These are phyloP conservation scores for Pseudopipra pipra DNA, from an alignment of 2,113 vertebrate species.

Conservation along the genomic window DNA sequence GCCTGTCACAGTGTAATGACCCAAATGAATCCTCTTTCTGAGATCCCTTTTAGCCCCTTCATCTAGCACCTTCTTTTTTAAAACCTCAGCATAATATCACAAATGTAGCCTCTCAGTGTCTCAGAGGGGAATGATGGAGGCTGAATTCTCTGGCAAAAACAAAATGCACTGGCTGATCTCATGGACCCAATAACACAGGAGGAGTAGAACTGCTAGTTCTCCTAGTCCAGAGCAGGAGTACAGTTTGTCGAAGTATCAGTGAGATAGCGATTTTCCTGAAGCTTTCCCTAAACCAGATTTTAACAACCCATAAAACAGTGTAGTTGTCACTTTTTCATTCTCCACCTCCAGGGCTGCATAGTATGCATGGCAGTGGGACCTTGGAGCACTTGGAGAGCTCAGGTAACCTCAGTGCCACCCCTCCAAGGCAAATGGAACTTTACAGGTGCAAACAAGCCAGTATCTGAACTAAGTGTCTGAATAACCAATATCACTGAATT, in stretches of 20 bases:
- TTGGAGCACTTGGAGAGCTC: neutral
- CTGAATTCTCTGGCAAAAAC: neutral
- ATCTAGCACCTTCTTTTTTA: neutral
- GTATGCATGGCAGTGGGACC: too few relatives aligned
- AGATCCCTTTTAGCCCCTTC: neutral
- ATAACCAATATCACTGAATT: neutral
- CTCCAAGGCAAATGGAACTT: neutral
- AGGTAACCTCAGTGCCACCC: neutral
- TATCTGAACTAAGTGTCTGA: neutral
- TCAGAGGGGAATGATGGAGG: neutral
- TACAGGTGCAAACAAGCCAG: neutral
- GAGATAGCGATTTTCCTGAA: neutral
- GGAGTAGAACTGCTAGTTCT: neutral
- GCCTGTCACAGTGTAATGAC: neutral
- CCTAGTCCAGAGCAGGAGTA: neutral
- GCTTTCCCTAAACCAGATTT: neutral
- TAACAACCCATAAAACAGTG: neutral
- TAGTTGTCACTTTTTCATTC: neutral
- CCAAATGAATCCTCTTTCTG: neutral
- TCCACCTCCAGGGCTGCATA: neutral
- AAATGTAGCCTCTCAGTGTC: neutral
- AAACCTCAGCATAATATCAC: neutral
- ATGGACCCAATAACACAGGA: rapidly evolving
- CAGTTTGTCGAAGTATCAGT: neutral
- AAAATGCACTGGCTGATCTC: neutral